Conservation (phyloP, 1,140 invertebrate species). For the Pseudomyrmex pallidus region DNA sequence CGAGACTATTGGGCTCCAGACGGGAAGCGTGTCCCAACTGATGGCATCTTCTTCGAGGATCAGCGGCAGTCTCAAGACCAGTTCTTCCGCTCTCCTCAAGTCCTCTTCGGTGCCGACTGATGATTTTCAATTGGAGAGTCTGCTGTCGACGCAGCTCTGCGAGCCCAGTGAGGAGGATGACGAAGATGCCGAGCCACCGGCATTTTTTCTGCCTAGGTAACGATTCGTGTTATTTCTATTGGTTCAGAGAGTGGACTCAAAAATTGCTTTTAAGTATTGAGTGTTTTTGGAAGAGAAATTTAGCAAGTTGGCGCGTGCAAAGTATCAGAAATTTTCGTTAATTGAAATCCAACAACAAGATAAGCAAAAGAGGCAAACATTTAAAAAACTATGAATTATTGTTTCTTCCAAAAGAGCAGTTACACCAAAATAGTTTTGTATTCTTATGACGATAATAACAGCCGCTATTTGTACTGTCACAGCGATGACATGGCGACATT, state of each 20-base stretch:
- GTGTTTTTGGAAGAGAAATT: too few species aligned
- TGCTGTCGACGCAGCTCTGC: constrained; percentile 88
- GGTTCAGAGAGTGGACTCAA: neutral
- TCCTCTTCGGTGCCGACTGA: constrained; percentile 59
- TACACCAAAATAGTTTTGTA: too few species aligned
- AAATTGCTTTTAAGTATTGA: neutral
- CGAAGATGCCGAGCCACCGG: constrained; percentile 82
- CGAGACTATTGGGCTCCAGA: constrained; percentile 64
- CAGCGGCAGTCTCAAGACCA: constrained; percentile 16
- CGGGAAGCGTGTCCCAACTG: constrained; percentile 51
- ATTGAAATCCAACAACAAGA: too few species aligned
- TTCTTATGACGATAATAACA: neutral
- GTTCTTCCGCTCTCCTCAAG: constrained; percentile 55
- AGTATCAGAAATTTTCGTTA: too few species aligned
- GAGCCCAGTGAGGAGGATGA: constrained; percentile 75
- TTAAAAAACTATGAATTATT: too few species aligned
- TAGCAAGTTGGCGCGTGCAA: too few species aligned
- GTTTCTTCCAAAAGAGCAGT: too few species aligned
- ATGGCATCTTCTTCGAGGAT: constrained; percentile 40
- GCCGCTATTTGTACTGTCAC: neutral
- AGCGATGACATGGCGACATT: constrained; percentile 68
- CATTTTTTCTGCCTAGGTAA: constrained; percentile 84
- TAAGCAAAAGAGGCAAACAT: too few species aligned
- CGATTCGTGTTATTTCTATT: constrained; percentile 10
- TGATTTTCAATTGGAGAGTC: constrained; percentile 68